Conservation (phyloP, 2,888 invertebrate genomes). For the Patella pellucida region DNA sequence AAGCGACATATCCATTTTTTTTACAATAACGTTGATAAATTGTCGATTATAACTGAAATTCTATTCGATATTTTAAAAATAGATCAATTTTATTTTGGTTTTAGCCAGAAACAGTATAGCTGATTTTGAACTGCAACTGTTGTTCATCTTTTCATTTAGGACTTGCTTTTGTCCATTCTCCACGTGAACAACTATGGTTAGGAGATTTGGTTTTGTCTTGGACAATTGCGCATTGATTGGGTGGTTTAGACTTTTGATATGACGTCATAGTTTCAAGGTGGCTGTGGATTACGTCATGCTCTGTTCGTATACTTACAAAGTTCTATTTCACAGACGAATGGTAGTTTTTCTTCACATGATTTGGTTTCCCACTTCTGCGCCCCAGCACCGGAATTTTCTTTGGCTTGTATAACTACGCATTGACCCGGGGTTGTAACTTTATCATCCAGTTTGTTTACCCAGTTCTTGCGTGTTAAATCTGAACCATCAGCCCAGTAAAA, state of each 20-base stretch:
- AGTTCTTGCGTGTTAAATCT: not conserved
- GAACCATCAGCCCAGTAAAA: slow-evolving; percentile 21
- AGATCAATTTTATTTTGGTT: no score
- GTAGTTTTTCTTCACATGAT: slow-evolving; percentile 3
- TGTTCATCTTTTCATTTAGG: no score
- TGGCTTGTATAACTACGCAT: slow-evolving; percentile 12
- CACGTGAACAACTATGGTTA: no score
- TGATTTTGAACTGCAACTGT: no score
- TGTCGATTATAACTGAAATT: no score
- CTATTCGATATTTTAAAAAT: no score
- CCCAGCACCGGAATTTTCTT: not conserved
- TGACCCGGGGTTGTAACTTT: slow-evolving; percentile 1
- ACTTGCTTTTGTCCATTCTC: no score
- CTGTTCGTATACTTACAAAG: slow-evolving; percentile 6
- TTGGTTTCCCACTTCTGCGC: slow-evolving; percentile 9
- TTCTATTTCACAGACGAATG: slow-evolving; percentile 19
- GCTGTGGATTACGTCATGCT: not conserved
- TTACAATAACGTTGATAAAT: no score
- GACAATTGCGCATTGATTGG: not conserved
- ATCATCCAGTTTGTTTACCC: slow-evolving; percentile 14
- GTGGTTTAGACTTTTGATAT: no score
- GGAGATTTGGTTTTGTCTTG: not conserved
- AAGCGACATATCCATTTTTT: not conserved
- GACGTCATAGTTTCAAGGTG: no score
- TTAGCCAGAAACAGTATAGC: no score